Conservation (phyloP, 2,797 vertebrate genomes). For the Gadopsis marmoratus region DNA sequence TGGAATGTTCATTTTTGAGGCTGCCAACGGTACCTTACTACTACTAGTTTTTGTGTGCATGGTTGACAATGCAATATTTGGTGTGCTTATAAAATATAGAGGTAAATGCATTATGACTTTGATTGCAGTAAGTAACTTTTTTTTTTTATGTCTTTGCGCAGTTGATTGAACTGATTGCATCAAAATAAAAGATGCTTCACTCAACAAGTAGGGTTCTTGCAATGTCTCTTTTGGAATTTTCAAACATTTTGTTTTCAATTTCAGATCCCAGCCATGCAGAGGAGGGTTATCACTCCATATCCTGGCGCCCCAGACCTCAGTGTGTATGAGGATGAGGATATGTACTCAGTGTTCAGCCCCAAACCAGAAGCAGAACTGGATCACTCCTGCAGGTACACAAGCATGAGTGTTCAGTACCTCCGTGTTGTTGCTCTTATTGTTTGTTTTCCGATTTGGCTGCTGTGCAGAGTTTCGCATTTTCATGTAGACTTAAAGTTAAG, state of each 20-base stretch:
- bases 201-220: neutral
- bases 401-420: neutral
- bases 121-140: neutral
- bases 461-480: neutral
- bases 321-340: conserved; percentile 87
- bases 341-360: conserved; percentile 84
- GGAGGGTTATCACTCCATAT: conserved; percentile 93
- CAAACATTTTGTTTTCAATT: conserved; percentile 16
- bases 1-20: no score
- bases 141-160: no score
- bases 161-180: neutral
- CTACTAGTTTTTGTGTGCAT: neutral
- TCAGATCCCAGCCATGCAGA: conserved; percentile 97
- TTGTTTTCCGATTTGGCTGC: neutral
- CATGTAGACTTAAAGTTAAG: neutral
- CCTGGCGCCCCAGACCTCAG: conserved; percentile 93
- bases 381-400: conserved; percentile 86
- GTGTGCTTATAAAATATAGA: neutral
- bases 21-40: neutral
- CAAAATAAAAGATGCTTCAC: neutral
- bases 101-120: neutral
- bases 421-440: neutral
- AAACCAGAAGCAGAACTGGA: conserved; percentile 87
- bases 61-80: neutral
- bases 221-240: neutral